Base-by-base conservation (phyloP, 2,113 vertebrate genomes). In the Serinus canaria region DNA sequence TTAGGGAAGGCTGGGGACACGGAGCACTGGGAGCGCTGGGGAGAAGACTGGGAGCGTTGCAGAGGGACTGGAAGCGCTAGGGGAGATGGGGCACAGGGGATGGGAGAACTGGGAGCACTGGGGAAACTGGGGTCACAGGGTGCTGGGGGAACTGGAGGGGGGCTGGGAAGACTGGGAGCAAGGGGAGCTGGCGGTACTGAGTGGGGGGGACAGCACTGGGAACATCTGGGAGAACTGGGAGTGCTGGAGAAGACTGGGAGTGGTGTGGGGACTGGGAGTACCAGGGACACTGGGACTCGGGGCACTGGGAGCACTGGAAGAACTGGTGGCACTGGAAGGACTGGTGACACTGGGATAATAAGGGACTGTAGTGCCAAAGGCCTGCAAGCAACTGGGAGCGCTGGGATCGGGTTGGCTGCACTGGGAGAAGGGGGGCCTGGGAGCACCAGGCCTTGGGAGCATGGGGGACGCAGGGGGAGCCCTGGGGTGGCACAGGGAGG, bases 391-490 rank as follows among this genome's bases (percentile, higher is more conserved):
- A 6, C 37, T 39, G 53, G n/a, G 39, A 68, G n/a, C 20, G 7
- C 60, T 74, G 80, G 56, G 37, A 15, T 53, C 0, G 12, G 11
- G 24, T 4, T 18, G 5, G 62, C 21, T 47, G 41, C 28, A 1
- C n/a, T 31, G 63, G 46, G 62, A 75, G 60, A 25, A 9, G 30
- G 13, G 35, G 3, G 10, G 17, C 13, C 52, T 31, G 63, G 60
- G 47, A 44, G 37, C 33, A 35, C 13, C 27, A 8, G 59, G 58
- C 20, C n/a, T 33, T n/a, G 79, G 53, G 28, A 66, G 22, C 11
- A 1, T 9, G 43, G 14, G 16, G 14, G 23, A 25, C 3, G 0
- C 15, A 6, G 43, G 13, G 15, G 18, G 33, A 25, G 6, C 16
- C 2, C 27, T 7, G 46, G 41, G 37, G 28, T 22, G 66, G 11